These are phyloP conservation scores for Irena cyanogastra DNA, from an alignment of 2,113 vertebrate genomes.

Conservation along the genomic window DNA sequence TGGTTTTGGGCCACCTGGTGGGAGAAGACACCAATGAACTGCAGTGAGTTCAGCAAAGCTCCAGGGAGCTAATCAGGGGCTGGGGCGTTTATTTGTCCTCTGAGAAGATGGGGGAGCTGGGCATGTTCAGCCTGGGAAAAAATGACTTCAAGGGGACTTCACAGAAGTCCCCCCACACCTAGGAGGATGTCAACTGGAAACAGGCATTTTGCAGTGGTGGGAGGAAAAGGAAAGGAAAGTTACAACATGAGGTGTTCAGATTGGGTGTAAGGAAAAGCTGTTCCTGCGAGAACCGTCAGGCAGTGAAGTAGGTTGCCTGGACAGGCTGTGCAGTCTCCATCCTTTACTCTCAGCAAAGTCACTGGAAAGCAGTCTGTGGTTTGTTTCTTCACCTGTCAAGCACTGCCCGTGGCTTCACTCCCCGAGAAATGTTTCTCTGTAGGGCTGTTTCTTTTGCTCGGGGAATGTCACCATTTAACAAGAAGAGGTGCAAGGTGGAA, in stretches of 20 bases:
- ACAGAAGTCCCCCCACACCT: not conserved
- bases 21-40: not conserved
- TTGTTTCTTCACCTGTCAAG: not conserved
- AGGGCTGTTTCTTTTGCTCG: not conserved
- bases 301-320: not conserved
- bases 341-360: not conserved
- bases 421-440: not conserved
- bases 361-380: not conserved
- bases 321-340: not conserved
- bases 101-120: not conserved
- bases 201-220: not conserved
- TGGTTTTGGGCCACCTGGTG: not conserved
- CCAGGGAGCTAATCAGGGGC: not conserved
- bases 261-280: not conserved
- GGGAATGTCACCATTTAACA: conserved; percentile 13
- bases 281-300: not conserved
- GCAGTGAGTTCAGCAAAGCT: not conserved
- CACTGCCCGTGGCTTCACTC: not conserved
- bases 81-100: not conserved
- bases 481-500: conserved; percentile 15
- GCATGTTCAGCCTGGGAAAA: not conserved
- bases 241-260: not conserved
- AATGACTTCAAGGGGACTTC: not conserved
- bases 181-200: not conserved
- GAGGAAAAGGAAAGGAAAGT: not conserved